Base-by-base conservation (phyloP, 2,113 vertebrate species). In the Brachyhypopomus gauderio region DNA sequence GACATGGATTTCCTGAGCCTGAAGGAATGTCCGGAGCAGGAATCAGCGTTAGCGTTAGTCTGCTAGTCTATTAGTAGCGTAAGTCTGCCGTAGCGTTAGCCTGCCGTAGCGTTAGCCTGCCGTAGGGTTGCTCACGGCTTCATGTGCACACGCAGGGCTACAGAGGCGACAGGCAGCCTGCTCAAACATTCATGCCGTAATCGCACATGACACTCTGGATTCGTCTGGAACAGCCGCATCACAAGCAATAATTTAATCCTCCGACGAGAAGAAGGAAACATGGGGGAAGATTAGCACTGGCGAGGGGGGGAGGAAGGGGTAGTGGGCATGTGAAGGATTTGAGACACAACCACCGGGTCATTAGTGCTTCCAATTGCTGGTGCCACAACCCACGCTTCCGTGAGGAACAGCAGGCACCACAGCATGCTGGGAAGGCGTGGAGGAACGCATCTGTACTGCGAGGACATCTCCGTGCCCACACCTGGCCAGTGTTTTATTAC, bases 401-500 rank as follows among this genome's bases (percentile, higher is more conserved):
- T 72, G 83, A 81, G 76, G 81, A 56, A 78, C 20, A 72, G 59
- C 60, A 48, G 64, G 62, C 77, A 79, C 81, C 83, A 58, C 81
- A 78, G 27, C 62, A 75, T 78, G 81, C 81, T 80, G 9, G 45
- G 3, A 11, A 52, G 75, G 2, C 82, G 72, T 19, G 45, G 79
- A 52, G 67, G 8, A 38, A 79, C 86, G 89, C 81, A 89, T 86
- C 59, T 77, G 36, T 85, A 87, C 72, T 89, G 88, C 62, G 27
- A 78, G 71, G 71, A 83, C 69, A 92, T 93, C 91, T 90, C 85
- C 87, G 89, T 88, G 85, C 86, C 9, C 86, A 86, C 83, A 88
- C 83, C 83, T 84, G 78, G 84, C 86, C 85, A 87, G 78, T 91
- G 90, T 91, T 87, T 85, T 85, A 89, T 52, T 52, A 0, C 12